These are phyloP conservation scores for Eupleurogrammus muticus DNA, from an alignment of 2,797 vertebrate species.

Conservation along the genomic window DNA sequence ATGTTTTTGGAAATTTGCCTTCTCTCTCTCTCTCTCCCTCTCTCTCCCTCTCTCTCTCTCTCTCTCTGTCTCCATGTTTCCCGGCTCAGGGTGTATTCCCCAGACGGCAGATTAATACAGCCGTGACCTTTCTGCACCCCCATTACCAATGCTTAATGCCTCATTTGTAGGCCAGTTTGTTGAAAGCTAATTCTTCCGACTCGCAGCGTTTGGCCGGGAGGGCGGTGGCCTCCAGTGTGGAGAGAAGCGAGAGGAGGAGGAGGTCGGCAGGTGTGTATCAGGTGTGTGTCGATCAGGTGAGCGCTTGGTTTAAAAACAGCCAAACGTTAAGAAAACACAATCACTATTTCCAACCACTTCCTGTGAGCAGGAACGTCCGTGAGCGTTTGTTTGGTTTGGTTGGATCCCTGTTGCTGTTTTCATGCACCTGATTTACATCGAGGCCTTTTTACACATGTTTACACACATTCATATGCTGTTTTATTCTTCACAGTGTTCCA, in stretches of 20 bases:
- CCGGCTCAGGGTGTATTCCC: conserved; percentile 70
- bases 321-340: conserved; percentile 32
- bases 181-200: conserved; percentile 68
- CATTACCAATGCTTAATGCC: conserved; percentile 80
- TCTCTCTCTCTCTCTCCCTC: conserved; percentile 39
- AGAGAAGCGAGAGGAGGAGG: conserved; percentile 14
- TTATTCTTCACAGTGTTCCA: too few species aligned
- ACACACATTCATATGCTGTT: too few species aligned
- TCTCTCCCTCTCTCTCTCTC: conserved; percentile 13
- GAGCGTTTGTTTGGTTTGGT: conserved; percentile 18
- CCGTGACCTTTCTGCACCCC: conserved; percentile 77
- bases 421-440: neutral
- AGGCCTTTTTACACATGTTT: too few species aligned
- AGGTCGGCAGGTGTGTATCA: conserved; percentile 26
- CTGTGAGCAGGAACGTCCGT: conserved; percentile 29
- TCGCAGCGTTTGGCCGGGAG: conserved; percentile 36
- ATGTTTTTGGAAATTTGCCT: conserved; percentile 69
- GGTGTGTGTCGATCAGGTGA: conserved; percentile 42
- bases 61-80: conserved; percentile 30
- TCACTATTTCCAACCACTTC: too few species aligned
- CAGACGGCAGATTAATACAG: conserved; percentile 79
- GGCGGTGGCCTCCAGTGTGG: conserved; percentile 17
- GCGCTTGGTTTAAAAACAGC: conserved; percentile 25
- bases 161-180: conserved; percentile 80
- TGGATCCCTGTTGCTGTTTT: conserved; percentile 3